Conservation (phyloP, 2,113 vertebrate genomes). For the Phylloscopus trochilus region DNA sequence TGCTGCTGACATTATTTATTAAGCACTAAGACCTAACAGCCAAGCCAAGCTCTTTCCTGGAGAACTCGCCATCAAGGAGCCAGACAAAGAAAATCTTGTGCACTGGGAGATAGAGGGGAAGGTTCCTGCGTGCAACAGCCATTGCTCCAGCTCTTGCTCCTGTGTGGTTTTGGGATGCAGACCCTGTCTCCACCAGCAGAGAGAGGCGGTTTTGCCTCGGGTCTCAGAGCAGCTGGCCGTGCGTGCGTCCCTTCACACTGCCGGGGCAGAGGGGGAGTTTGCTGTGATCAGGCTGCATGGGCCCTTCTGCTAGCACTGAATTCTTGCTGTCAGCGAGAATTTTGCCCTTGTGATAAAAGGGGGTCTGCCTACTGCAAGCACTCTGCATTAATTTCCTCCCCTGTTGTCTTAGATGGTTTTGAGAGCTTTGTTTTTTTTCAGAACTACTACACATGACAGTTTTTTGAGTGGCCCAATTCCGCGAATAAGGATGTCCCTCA, state of each 20-base stretch:
- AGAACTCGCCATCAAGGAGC: background rate
- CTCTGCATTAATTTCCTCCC: background rate
- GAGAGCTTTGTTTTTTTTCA: background rate
- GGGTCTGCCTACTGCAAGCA: background rate
- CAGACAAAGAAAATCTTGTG: constrained; percentile 16
- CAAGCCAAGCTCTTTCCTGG: constrained; percentile 2
- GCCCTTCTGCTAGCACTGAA: constrained; percentile 19
- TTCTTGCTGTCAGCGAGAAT: background rate
- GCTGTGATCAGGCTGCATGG: background rate
- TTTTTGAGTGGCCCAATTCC: background rate
- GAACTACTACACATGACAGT: background rate
- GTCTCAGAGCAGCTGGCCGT: background rate
- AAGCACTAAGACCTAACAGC: background rate
- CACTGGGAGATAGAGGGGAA: background rate
- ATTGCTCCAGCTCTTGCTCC: background rate
- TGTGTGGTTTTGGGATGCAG: background rate
- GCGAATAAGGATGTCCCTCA: background rate
- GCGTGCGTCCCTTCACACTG: background rate
- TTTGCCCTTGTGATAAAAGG: background rate
- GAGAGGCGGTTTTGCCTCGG: background rate
- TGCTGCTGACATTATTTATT: constrained; percentile 27
- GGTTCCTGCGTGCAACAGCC: background rate
- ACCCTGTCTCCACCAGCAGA: background rate
- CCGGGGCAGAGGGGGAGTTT: background rate
- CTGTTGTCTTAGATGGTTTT: background rate